Evolutionary conservation across 2,113 vertebrate species (phyloP).

Genomic region (Saccopteryx bilineata): DNA sequence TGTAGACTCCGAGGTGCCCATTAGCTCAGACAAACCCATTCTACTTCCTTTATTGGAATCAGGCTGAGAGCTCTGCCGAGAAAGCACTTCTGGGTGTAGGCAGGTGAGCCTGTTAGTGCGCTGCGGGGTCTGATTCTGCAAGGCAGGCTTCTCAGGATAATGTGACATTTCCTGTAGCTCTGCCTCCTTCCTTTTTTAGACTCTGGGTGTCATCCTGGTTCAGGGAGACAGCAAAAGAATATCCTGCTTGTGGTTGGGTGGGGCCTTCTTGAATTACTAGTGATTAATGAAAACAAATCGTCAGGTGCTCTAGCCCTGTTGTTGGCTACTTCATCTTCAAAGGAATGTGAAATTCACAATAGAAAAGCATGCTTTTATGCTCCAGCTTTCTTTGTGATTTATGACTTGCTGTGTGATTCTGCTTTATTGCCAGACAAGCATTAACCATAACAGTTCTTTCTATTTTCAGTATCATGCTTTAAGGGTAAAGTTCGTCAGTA

Average conservation of each 20-base stretch:
- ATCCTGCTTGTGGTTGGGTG: background rate
- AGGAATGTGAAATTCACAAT: background rate
- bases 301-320: background rate
- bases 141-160: background rate
- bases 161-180: background rate
- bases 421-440: background rate
- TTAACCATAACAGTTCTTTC: background rate
- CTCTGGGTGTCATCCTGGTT: background rate
- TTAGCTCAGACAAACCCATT: background rate
- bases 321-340: background rate
- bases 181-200: conserved; percentile 27
- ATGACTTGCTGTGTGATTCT: background rate
- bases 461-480: background rate
- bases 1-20: background rate
- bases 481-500: background rate
- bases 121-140: background rate
- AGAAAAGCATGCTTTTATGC: background rate
- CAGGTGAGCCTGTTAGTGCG: background rate
- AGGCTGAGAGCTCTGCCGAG: background rate
- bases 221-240: conserved; percentile 13
- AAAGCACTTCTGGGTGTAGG: background rate
- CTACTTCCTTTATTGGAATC: background rate
- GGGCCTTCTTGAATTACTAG: background rate
- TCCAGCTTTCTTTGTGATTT: background rate
- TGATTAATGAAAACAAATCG: background rate